phyloP scores from a whole-genome alignment of 2,797 vertebrate species.

The Anolis apletophallus region DNA sequence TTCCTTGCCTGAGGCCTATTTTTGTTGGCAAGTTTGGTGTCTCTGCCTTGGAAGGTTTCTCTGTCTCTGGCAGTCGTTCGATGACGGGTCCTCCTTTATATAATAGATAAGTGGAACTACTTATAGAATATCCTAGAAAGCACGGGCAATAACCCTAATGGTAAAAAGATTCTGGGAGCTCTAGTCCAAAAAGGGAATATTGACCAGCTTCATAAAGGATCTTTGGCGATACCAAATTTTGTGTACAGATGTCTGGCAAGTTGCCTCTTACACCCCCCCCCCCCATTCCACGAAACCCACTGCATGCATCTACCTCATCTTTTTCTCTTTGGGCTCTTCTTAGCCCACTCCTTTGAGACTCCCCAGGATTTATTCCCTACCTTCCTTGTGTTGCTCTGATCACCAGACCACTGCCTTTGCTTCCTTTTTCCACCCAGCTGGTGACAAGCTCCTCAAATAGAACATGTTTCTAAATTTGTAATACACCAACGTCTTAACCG shows the following conservation, averaged over 20 bases:
- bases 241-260: not conserved
- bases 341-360: not conserved
- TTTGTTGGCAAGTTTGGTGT: too few relatives aligned
- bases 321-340: not conserved
- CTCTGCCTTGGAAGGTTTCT: too few relatives aligned
- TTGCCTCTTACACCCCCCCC: not conserved
- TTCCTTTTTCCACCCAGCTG: not conserved
- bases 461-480: not conserved
- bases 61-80: too few relatives aligned
- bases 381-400: not conserved
- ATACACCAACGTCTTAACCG: too few relatives aligned
- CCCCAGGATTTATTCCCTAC: not conserved
- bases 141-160: too few relatives aligned
- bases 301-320: not conserved
- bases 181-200: too few relatives aligned
- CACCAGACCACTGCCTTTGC: not conserved
- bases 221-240: not conserved
- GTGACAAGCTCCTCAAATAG: not conserved
- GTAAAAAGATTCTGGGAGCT: too few relatives aligned
- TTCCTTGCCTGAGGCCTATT: too few relatives aligned
- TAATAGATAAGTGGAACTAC: too few relatives aligned
- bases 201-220: too few relatives aligned
- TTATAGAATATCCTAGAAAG: not conserved
- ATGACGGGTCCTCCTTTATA: too few relatives aligned
- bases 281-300: not conserved